Conservation (phyloP, 2,113 vertebrate genomes). For the Malurus melanocephalus region DNA sequence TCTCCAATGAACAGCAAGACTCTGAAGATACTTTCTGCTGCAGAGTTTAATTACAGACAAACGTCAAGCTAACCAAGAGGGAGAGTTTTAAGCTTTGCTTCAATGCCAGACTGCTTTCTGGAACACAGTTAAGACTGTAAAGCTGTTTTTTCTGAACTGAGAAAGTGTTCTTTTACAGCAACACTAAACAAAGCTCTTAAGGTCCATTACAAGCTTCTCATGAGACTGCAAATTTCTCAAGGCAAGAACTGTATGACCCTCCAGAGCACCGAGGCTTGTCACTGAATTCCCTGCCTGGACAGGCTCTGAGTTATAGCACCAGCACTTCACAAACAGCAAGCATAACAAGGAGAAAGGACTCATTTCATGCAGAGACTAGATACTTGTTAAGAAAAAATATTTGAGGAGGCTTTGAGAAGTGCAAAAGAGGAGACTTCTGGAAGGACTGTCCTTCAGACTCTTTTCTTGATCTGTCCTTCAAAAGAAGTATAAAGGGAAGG, state of each 20-base stretch:
- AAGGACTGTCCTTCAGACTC: background rate
- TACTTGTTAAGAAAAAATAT: background rate
- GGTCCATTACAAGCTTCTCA: background rate
- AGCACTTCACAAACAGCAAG: background rate
- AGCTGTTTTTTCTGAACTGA: background rate
- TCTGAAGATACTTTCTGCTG: background rate
- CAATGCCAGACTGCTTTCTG: background rate
- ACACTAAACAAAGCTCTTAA: background rate
- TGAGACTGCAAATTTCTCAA: background rate
- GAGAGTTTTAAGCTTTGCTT: conserved; percentile 9
- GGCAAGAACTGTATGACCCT: background rate
- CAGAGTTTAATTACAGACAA: background rate
- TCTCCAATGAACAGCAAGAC: background rate
- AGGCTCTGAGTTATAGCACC: background rate
- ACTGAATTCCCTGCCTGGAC: background rate
- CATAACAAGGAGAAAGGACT: background rate
- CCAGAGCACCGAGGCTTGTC: background rate
- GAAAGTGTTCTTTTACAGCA: background rate
- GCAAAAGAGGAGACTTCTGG: background rate
- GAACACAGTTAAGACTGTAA: background rate
- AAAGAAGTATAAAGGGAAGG: background rate
- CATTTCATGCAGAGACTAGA: background rate
- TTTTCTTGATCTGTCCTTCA: background rate
- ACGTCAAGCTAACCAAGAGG: background rate
- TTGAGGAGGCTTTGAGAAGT: background rate